Evolutionary conservation across 30 jellyfish, hydroid and myxozoan genomes (phyloP).

Genomic region (Sanderia malayensis): DNA sequence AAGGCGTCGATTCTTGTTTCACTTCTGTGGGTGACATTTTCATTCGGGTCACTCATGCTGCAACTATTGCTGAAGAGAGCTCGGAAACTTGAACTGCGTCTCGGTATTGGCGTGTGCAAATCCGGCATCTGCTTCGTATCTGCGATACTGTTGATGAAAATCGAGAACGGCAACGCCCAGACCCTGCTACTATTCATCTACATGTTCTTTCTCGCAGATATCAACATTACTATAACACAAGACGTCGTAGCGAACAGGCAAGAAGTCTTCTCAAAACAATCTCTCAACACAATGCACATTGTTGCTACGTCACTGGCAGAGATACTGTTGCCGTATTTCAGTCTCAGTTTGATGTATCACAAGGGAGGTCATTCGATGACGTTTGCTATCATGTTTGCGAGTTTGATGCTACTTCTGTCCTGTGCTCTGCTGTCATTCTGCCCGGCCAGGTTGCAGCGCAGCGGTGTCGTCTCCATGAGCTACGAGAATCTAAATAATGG

Average conservation of each 20-base stretch:
- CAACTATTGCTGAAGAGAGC: constrained; percentile 17
- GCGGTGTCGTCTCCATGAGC: constrained; percentile 32
- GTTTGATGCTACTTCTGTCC: constrained; percentile 50
- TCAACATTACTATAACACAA: constrained; percentile 30
- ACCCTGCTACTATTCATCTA: constrained; percentile 34
- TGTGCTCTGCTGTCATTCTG: constrained; percentile 39
- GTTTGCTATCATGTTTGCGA: constrained; percentile 27
- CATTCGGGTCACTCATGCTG: constrained; percentile 44
- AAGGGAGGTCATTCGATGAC: constrained; percentile 58
- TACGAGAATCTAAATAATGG: constrained; percentile 39
- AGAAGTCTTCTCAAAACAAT: constrained; percentile 8
- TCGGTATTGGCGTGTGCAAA: constrained; percentile 38
- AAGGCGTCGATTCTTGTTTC: constrained; percentile 28
- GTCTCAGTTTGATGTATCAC: constrained; percentile 45
- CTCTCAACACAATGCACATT: constrained; percentile 11
- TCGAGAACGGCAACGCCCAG: constrained; percentile 28
- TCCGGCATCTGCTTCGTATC: constrained; percentile 37
- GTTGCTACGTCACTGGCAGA: constrained; percentile 51
- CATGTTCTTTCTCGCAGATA: constrained; percentile 41
- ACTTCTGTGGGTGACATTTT: constrained; percentile 54
- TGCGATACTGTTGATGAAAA: constrained; percentile 44
- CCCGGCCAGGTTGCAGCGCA: constrained; percentile 18
- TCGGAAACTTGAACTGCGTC: constrained; percentile 21
- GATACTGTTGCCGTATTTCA: constrained; percentile 21
- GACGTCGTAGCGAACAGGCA: constrained; percentile 25